phyloP scores from a whole-genome alignment of 2,113 vertebrate genomes.

The Australoheros scitulus region DNA sequence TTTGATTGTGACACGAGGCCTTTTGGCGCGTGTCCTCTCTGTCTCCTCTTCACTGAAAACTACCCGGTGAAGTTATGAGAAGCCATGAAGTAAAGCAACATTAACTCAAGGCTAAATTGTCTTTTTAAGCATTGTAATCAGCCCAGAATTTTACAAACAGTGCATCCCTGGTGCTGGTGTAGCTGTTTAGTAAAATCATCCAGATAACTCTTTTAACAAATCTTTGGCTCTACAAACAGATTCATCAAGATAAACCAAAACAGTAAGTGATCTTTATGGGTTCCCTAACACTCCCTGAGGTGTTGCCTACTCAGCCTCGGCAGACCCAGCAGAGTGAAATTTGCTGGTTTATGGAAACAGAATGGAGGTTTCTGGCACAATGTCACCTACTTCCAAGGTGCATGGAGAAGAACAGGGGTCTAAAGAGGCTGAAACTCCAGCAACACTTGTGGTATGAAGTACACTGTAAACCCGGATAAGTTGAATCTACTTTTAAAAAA shows the following conservation, averaged over 20 bases:
- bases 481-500: too few relatives aligned
- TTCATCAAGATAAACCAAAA: neutral
- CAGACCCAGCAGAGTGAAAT: neutral
- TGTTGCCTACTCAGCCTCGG: neutral
- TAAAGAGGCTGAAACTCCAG: neutral
- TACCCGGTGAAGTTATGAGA: neutral
- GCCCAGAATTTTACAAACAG: fast-evolving
- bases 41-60: neutral
- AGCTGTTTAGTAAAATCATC: neutral
- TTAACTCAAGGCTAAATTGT: too few relatives aligned
- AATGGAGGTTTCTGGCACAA: neutral
- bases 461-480: too few relatives aligned
- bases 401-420: neutral
- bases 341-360: neutral
- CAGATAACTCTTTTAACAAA: neutral
- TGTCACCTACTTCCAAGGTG: neutral
- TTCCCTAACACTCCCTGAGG: neutral
- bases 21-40: neutral
- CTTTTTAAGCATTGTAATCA: neutral
- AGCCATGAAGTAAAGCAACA: neutral
- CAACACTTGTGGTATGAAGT: too few relatives aligned
- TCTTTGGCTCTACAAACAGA: neutral
- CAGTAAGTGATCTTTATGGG: neutral
- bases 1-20: neutral
- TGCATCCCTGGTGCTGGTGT: neutral